A percentile compares a stretch with the other conserved stretches of the same genome.
Conservation (phyloP, 2,888 invertebrate genomes). For the Sphaerophoria taeniata region DNA sequence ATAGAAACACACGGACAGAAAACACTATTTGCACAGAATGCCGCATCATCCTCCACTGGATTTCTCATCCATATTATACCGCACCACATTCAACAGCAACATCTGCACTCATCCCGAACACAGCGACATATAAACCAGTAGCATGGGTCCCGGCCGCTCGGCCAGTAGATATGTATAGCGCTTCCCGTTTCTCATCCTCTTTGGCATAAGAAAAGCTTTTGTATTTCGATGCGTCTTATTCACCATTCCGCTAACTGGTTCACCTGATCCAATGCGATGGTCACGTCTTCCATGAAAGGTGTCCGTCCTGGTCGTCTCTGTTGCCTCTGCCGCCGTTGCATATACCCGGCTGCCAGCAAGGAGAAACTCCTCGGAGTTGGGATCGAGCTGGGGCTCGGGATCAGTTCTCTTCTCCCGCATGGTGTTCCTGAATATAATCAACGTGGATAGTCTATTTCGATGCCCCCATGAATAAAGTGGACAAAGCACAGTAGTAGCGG, state of each 20-base stretch:
- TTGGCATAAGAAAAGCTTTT: constrained; percentile 65
- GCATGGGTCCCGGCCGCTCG: not conserved
- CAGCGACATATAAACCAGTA: constrained; percentile 11
- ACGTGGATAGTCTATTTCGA: constrained; percentile 51
- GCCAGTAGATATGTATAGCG: constrained; percentile 56
- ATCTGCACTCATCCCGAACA: constrained; percentile 31
- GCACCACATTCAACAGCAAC: constrained; percentile 13
- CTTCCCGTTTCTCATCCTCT: constrained; percentile 51
- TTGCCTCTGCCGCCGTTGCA: constrained; percentile 24
- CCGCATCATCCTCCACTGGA: constrained; percentile 62
- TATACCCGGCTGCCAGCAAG: constrained; percentile 43
- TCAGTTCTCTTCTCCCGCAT: constrained; percentile 71
- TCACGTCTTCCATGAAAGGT: constrained; percentile 72
- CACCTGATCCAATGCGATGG: constrained; percentile 70
- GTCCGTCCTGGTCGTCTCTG: constrained; percentile 58
- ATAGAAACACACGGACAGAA: constrained; percentile 54
- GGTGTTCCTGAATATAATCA: constrained; percentile 68
- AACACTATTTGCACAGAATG: constrained; percentile 64
- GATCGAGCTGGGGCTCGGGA: too few relatives aligned
- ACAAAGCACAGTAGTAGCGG: too few relatives aligned
- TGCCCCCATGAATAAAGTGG: constrained; percentile 42
- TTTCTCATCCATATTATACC: constrained; percentile 18
- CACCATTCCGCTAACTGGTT: constrained; percentile 65
- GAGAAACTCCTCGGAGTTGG: too few relatives aligned
- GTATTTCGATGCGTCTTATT: constrained; percentile 71